Evolutionary conservation across 2,113 vertebrate species (phyloP), one percentile per base, ranked within the genome.

Genomic region (Tachysurus fulvidraco): DNA sequence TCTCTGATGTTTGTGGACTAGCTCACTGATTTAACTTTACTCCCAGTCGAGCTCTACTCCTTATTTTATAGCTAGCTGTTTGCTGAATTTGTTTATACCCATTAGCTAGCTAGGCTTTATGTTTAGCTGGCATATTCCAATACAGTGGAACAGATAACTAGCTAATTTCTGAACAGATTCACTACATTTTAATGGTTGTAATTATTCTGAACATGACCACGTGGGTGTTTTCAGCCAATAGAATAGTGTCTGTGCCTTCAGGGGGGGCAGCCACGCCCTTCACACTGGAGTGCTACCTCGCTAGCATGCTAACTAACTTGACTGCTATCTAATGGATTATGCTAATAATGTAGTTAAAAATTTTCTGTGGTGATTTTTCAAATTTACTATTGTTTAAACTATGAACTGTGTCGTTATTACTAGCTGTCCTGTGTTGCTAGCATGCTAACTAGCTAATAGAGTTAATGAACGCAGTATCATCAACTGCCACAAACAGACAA

Each of bases 251-350:
- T 5, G 28, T 36, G 55, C 54, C 54, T 57, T 57, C 54, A 19
- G 54, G 77, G 77, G 54, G 77, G n/a, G 52, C 3, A 17, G 52
- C 21, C n/a, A 55, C 17, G 46, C 16, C 54, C 77, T 80, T 2
- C 55, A 80, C 28, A 80, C 78, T 80, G 55, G 55, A 67, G 62
- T 17, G 46, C 81, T 83, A 83, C 44, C 62, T 83, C 62, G n/a
- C 44, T 83, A 81, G 79, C 79, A 62, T 62, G 79, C 79, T 81
- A 64, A 64, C 10, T 78, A 76, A 44, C 44, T 13, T 76, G 46
- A 76, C 50, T 50, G 73, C 44, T 52, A 60, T 13, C 30, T 60
- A 21, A 59, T 55, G 52, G 36, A 30, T 19, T 55, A 30, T 57
- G n/a, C 41, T 59, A 10, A 80, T 41, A 60, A 60, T 41, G 54